Evolutionary conservation across 2,113 vertebrate genomes (phyloP), one percentile per base, ranked within the genome.

Genomic region (Canis aureus): DNA sequence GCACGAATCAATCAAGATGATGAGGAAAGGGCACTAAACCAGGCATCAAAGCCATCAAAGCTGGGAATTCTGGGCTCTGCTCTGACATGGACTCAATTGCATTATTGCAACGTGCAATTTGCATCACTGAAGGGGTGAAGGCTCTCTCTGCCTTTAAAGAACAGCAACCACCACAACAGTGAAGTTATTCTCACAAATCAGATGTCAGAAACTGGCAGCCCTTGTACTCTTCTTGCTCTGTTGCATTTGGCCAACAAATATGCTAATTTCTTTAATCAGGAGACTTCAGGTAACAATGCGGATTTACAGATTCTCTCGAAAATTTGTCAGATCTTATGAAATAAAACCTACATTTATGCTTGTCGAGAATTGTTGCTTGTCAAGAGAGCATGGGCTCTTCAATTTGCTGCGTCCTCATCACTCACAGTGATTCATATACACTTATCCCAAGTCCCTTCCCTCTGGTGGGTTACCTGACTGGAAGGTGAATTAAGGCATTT

Each of bases 321-420:
- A 89, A 55, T 76, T 53, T 49, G 22, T 95, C 92, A 89, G 22
- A 85, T 82, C 62, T 91, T 87, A 79, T 19, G n/a, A 97, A 93
- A 83, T 59, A 93, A 96, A 96, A 59, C 25, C 22, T 69, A 25
- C 17, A 17, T 83, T 55, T 89, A 27, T 76, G 74, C 59, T 96
- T 69, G 57, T 94, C 0, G 10, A 82, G 82, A 88, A 76, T 11
- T 57, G 66, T 84, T 35, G 78, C 71, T 91, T 91, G 69, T 84
- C 51, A 38, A 79, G 43, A 93, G 38, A 60, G 16, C n/a, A 35
- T 19, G 8, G 35, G 38, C 15, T 59, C 15, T 95, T 73, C 59
- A 78, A 66, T 88, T 32, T 95, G 74, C 81, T 38, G 4, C 9
- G 25, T 81, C 27, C 12, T 80, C 5, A 22, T 83, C 78, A 55